Evolutionary conservation across 2,113 vertebrate genomes (phyloP).

Genomic region (Cepphus grylle): DNA sequence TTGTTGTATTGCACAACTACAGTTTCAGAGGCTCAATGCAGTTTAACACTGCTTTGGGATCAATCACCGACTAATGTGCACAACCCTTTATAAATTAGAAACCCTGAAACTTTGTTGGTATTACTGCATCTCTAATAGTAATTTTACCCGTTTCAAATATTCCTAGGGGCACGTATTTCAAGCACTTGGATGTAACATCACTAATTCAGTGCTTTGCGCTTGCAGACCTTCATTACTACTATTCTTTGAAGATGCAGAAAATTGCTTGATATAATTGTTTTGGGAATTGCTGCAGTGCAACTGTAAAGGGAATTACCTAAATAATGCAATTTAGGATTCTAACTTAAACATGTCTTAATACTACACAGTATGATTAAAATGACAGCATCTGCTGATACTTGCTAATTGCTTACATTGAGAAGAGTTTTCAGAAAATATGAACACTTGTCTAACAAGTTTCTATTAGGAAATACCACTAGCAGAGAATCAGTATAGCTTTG

Average conservation of each 20-base stretch:
- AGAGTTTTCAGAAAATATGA: neutral
- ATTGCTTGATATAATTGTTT: neutral
- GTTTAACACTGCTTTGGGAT: neutral
- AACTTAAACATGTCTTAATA: neutral
- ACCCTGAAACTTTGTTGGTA: neutral
- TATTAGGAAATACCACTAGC: neutral
- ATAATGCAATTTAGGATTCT: constrained; percentile 7
- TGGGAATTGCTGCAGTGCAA: neutral
- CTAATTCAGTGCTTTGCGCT: neutral
- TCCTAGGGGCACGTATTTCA: neutral
- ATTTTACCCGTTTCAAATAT: neutral
- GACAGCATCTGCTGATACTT: neutral
- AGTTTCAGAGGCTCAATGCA: neutral
- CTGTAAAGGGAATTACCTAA: constrained; percentile 7
- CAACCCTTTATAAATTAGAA: neutral
- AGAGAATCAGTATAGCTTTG: neutral
- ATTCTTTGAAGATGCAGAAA: neutral
- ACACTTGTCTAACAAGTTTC: neutral
- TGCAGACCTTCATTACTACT: neutral
- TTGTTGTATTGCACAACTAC: neutral
- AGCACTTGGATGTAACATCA: neutral
- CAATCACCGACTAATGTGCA: neutral
- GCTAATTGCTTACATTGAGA: neutral
- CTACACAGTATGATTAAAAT: neutral
- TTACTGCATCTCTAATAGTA: neutral